Percentiles rank a stretch among this genome's conserved stretches.
Evolutionary conservation across 2,888 invertebrate species (phyloP).

Genomic region (Dasysyrphus tricinctus): DNA sequence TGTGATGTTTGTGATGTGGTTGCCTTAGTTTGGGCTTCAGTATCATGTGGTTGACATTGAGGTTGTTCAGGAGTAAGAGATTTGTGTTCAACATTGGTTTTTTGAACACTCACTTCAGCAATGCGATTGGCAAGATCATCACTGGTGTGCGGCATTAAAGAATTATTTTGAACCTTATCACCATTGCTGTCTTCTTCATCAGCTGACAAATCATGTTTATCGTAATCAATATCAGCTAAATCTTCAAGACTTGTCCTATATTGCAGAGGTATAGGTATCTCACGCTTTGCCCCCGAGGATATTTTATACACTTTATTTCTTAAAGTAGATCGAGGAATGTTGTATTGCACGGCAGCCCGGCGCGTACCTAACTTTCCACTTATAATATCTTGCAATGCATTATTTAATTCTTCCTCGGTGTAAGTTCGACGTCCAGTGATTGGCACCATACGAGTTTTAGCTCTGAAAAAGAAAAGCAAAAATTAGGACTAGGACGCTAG

Average conservation of each 20-base stretch:
- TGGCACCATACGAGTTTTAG: conserved; percentile 88
- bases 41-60: conserved; percentile 1
- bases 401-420: conserved; percentile 97
- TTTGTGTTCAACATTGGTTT: conserved; percentile 78
- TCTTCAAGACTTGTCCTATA: conserved; percentile 74
- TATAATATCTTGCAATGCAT: conserved; percentile 97
- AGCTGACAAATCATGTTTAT: conserved; percentile 83
- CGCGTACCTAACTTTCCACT: conserved; percentile 96
- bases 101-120: conserved; percentile 77
- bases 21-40: conserved; percentile 31
- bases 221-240: conserved; percentile 82
- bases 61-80: conserved; percentile 75
- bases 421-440: conserved; percentile 91
- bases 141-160: conserved; percentile 78
- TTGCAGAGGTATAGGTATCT: conserved; percentile 84
- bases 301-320: conserved; percentile 97
- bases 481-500: not conserved
- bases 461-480: conserved; percentile 83
- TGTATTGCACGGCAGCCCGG: conserved; percentile 97
- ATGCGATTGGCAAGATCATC: conserved; percentile 77
- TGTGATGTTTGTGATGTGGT: conserved; percentile 45
- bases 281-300: conserved; percentile 87
- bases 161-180: conserved; percentile 82
- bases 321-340: conserved; percentile 97
- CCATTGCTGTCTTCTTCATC: conserved; percentile 84